Conservation (phyloP, 1,140 invertebrate species). For the Saccostrea echinata region DNA sequence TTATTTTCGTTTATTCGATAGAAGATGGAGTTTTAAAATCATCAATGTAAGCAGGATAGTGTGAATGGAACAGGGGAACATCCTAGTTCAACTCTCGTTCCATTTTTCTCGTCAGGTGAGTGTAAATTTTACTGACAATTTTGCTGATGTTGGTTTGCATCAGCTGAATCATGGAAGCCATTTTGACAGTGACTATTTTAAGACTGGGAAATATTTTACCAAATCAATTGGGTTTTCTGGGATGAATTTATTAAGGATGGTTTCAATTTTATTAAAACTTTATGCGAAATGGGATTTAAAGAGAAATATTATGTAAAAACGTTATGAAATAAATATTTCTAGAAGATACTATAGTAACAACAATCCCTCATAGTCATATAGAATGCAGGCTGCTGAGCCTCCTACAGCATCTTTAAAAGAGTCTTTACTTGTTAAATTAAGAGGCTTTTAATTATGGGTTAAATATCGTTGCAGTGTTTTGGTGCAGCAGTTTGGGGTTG, state of each 20-base stretch:
- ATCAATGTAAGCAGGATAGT: conserved; percentile 67
- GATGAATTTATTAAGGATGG: too few species aligned
- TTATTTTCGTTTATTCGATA: conserved; percentile 53
- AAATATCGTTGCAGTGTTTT: conserved; percentile 61
- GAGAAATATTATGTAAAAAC: too few species aligned
- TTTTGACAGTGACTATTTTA: conserved; percentile 32
- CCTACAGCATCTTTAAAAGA: too few species aligned
- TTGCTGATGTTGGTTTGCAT: conserved; percentile 36
- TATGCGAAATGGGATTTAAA: too few species aligned
- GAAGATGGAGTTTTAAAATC: conserved; percentile 62
- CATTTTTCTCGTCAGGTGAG: conserved; percentile 59
- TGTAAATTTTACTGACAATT: neutral
- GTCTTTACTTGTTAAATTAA: too few species aligned
- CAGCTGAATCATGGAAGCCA: conserved; percentile 44
- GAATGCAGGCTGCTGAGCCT: too few species aligned
- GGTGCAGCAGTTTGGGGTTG: conserved; percentile 69
- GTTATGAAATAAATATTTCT: too few species aligned
- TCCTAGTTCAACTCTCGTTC: conserved; percentile 62
- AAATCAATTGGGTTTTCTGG: neutral
- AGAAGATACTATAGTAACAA: too few species aligned
- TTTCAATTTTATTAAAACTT: too few species aligned
- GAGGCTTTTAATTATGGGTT: neutral
- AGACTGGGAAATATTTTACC: neutral
- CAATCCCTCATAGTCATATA: too few species aligned
- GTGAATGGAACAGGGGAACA: conserved; percentile 67